Conservation (phyloP, 2,888 invertebrate species). For the Zygothrica quintamaculata region DNA sequence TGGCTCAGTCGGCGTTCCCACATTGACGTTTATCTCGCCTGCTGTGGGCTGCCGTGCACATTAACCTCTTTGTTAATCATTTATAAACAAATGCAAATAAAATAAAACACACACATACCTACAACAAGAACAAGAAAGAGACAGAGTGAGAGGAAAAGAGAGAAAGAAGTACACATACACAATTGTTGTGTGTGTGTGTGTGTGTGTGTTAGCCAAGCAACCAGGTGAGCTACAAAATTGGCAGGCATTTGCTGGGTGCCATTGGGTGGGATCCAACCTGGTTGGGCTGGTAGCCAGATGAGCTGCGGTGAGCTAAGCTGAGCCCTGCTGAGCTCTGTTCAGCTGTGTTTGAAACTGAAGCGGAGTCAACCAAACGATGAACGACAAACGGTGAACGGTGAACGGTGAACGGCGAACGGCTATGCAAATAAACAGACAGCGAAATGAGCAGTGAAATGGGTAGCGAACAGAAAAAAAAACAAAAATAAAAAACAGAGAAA, state of each 20-base stretch:
- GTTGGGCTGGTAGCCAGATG: conserved; percentile 19
- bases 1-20: conserved; percentile 22
- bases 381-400: conserved; percentile 36
- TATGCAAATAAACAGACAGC: conserved; percentile 70
- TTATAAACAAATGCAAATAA: conserved; percentile 77
- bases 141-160: too few relatives aligned
- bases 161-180: conserved; percentile 16
- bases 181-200: conserved; percentile 26
- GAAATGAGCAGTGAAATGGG: conserved; percentile 68
- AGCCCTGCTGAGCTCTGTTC: conserved; percentile 21
- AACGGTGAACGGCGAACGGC: conserved; percentile 32
- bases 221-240: conserved; percentile 2
- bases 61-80: conserved; percentile 79
- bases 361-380: conserved; percentile 23
- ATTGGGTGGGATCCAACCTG: too few relatives aligned
- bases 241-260: too few relatives aligned
- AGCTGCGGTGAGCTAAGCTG: conserved; percentile 35
- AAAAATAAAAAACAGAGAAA: conserved; percentile 3
- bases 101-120: conserved; percentile 61
- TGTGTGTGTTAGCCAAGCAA: too few relatives aligned
- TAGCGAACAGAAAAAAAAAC: conserved; percentile 6
- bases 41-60: conserved; percentile 54
- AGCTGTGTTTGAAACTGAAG: conserved; percentile 17
- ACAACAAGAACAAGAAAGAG: neutral
- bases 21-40: conserved; percentile 45